These are phyloP conservation scores for Sebastes matsubarae DNA, from an alignment of 2,797 vertebrate genomes.

Conservation along the genomic window DNA sequence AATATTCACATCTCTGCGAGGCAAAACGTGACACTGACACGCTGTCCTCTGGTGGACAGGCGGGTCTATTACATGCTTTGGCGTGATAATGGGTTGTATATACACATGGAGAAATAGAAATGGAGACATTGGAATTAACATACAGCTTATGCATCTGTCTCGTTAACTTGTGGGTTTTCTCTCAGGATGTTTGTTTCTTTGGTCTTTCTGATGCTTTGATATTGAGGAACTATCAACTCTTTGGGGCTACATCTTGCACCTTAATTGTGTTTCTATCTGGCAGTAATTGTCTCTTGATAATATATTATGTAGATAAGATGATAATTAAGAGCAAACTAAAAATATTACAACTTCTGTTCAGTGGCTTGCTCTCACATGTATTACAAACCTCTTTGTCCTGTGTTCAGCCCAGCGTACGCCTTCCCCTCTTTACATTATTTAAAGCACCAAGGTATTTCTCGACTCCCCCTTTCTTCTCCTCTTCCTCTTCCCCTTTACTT, in stretches of 20 bases:
- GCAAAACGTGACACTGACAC: too few species aligned
- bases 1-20: too few species aligned
- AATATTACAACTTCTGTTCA: not conserved
- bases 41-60: too few species aligned
- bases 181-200: not conserved
- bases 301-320: not conserved
- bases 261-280: not conserved
- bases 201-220: not conserved
- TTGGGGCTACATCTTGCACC: not conserved
- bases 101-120: not conserved
- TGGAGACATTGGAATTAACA: not conserved
- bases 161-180: not conserved
- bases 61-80: too few species aligned
- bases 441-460: conserved; percentile 42
- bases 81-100: too few species aligned
- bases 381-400: conserved; percentile 38
- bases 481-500: not conserved
- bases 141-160: not conserved
- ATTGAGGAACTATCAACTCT: too few species aligned
- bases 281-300: not conserved
- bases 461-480: conserved; percentile 4
- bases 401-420: conserved; percentile 12
- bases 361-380: not conserved
- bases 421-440: conserved; percentile 62
- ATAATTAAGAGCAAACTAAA: not conserved